A percentile compares a stretch with the other conserved stretches of the same genome.
phyloP scores from a whole-genome alignment of 2,888 invertebrate genomes.

The Omphaloscelis lunosa region DNA sequence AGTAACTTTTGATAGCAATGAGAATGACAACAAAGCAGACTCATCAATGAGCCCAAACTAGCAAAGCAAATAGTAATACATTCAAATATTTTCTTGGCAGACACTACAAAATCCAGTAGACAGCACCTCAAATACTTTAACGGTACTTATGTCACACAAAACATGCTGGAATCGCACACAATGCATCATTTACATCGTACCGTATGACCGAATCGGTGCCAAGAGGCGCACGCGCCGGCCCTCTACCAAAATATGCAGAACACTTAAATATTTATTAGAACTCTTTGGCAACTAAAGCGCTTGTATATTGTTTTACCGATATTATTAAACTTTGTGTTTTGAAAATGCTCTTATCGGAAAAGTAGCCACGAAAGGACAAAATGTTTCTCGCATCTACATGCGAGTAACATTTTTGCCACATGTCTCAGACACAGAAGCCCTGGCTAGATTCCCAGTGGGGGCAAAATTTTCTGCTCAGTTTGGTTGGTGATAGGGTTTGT shows the following conservation, averaged over 20 bases:
- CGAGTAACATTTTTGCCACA: neutral
- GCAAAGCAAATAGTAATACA: too few relatives aligned
- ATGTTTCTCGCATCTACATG: too few relatives aligned
- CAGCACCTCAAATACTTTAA: slow-evolving; percentile 17
- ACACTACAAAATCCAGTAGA: neutral
- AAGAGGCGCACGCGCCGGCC: slow-evolving; percentile 32
- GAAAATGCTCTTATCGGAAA: neutral
- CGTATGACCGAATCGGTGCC: slow-evolving; percentile 39
- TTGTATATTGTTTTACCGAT: slow-evolving; percentile 14
- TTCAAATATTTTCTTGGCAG: slow-evolving; percentile 4
- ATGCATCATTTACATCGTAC: slow-evolving; percentile 50
- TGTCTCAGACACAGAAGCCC: too few relatives aligned
- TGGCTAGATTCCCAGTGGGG: too few relatives aligned
- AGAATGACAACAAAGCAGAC: neutral
- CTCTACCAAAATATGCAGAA: slow-evolving; percentile 51
- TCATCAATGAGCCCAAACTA: neutral
- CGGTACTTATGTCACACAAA: slow-evolving; percentile 24
- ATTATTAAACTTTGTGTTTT: slow-evolving; percentile 19
- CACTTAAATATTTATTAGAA: slow-evolving; percentile 43
- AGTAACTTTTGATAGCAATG: slow-evolving; percentile 5
- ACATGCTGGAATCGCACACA: slow-evolving; percentile 28
- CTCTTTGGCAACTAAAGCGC: slow-evolving; percentile 19
- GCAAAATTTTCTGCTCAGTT: too few relatives aligned
- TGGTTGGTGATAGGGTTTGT: too few relatives aligned
- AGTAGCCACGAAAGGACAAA: neutral